Conservation (phyloP, 2,113 vertebrate species). For the Scomber colias region DNA sequence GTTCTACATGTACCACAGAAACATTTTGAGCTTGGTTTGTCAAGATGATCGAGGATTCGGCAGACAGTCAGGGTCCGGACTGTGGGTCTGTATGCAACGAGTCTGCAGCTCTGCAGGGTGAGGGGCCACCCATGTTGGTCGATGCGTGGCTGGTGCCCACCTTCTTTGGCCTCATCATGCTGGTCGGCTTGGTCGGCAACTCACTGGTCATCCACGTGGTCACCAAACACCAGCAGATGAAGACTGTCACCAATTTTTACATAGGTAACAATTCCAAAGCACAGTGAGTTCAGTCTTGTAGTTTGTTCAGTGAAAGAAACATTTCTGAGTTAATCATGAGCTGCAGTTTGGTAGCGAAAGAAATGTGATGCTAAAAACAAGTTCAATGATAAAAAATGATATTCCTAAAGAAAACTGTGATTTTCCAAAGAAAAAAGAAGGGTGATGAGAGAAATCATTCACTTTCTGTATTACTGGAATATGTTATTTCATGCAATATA, state of each 20-base stretch:
- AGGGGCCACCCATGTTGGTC: slow-evolving; percentile 58
- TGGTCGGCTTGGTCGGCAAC: slow-evolving; percentile 80
- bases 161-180: slow-evolving; percentile 80
- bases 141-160: slow-evolving; percentile 84
- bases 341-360: background rate
- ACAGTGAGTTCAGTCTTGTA: no score
- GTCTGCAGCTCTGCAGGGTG: slow-evolving; percentile 18
- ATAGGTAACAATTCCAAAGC: slow-evolving; percentile 67
- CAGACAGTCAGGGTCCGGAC: background rate
- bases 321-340: background rate
- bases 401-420: background rate
- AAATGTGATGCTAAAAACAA: background rate
- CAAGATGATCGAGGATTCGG: slow-evolving; percentile 17
- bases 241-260: slow-evolving; percentile 82
- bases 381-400: no score
- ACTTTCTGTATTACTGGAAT: no score
- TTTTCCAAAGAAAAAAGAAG: no score
- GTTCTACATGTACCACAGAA: background rate
- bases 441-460: no score
- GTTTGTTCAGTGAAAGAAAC: background rate
- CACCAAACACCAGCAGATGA: slow-evolving; percentile 82
- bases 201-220: slow-evolving; percentile 82
- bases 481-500: no score
- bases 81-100: slow-evolving; percentile 52
- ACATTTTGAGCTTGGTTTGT: background rate